Evolutionary conservation across 2,888 invertebrate species (phyloP), one percentile per base, ranked within the genome.

Genomic region (Tubulanus polymorphus): DNA sequence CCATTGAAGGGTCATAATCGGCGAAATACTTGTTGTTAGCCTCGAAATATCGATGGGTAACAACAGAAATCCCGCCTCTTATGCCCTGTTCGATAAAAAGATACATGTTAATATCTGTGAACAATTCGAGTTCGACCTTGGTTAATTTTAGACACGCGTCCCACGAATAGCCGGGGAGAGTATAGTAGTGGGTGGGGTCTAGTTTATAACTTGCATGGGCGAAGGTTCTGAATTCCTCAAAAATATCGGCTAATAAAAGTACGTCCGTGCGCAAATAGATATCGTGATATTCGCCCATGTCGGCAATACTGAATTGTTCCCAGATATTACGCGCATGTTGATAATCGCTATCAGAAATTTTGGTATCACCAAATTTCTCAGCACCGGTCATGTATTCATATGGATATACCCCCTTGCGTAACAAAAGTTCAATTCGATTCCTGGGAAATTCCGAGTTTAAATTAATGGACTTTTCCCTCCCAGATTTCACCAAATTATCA

Each of bases 71-170:
- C 1, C 60, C 60, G 6, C 61, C 63, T 10, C 61, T 48, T n/a
- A 59, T 57, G 0, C 61, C 61, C 26, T 37, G 41, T 55, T 63
- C 63, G 25, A 63, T 37, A 28, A 63, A 57, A 8, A 63, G 26
- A 55, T 54, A 26, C 25, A 48, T 29, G 48, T 62, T 55, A 28
- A 58, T 47, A 49, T 60, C 58, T 8, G 60, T 60, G 15, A 61
- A 32, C 15, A 59, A 46, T 32, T 59, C 55, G 26, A 61, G 26
- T 1, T 51, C 50, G 1, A 57, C 60, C 6, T 53, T 52, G 8
- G 55, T 55, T 45, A 52, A 55, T 30, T 63, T 57, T 18, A 58
- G 23, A 48, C 53, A 50, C 0, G 61, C 56, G 18, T 56, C 30
- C 57, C 59, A 63, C 6, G 57, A 32, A 53, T 58, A 1, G 47